These are phyloP conservation scores for Varanus komodoensis DNA, from an alignment of 2,113 vertebrate genomes.

Conservation along the genomic window DNA sequence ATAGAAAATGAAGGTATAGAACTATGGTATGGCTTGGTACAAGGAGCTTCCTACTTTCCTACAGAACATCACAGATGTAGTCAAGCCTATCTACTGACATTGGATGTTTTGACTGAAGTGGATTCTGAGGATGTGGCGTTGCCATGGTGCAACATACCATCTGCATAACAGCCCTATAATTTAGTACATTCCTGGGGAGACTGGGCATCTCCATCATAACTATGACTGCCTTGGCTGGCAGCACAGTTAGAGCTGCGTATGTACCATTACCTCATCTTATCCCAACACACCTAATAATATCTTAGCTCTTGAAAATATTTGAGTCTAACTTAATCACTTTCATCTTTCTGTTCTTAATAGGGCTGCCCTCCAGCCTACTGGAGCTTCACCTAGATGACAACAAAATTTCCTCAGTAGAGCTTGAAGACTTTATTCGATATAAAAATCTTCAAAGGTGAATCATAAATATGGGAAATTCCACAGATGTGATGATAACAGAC, in stretches of 20 bases:
- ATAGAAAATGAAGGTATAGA: not conserved
- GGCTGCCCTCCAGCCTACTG: slow-evolving; percentile 86
- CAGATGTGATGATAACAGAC: not conserved
- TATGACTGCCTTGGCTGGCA: not conserved
- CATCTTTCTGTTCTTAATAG: slow-evolving; percentile 64
- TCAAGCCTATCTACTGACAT: too few species aligned
- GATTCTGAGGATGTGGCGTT: too few species aligned
- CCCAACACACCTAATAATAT: not conserved
- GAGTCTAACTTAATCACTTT: not conserved
- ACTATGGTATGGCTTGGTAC: not conserved
- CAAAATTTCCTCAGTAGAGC: slow-evolving; percentile 90
- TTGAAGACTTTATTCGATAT: slow-evolving; percentile 93
- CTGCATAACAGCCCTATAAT: not conserved
- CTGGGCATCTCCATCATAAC: not conserved
- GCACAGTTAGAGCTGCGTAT: not conserved
- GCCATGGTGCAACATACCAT: not conserved
- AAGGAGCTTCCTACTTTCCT: not conserved
- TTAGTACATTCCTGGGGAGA: not conserved
- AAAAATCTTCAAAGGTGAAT: slow-evolving; percentile 92
- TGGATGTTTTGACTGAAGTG: not conserved
- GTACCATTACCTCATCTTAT: not conserved
- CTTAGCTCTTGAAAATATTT: not conserved
- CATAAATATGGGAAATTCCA: not conserved
- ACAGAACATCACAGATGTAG: not conserved
- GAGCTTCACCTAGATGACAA: slow-evolving; percentile 96